These are phyloP conservation scores for Monochamus alternatus DNA, from an alignment of 2,888 invertebrate genomes.

Conservation along the genomic window DNA sequence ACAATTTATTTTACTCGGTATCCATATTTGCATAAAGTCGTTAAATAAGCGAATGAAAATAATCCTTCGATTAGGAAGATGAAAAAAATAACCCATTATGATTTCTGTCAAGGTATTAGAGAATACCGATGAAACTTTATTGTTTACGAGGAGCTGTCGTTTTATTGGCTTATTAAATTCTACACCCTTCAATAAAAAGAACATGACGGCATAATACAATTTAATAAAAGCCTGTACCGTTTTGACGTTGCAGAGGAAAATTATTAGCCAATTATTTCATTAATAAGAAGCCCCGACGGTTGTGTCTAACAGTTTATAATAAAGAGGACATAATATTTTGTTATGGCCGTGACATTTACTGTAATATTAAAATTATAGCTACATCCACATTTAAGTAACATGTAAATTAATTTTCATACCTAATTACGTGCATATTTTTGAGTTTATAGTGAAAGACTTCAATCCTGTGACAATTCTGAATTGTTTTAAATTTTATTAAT, in stretches of 20 bases:
- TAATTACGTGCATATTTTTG: neutral
- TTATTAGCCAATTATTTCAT: constrained; percentile 36
- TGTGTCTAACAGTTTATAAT: constrained; percentile 5
- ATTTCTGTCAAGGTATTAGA: constrained; percentile 27
- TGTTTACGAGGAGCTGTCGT: constrained; percentile 29
- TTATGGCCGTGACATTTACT: constrained; percentile 1
- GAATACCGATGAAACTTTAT: constrained; percentile 30
- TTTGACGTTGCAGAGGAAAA: constrained; percentile 31
- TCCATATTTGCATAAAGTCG: constrained; percentile 4
- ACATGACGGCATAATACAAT: constrained; percentile 33
- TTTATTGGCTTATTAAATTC: constrained; percentile 42
- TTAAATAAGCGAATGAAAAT: constrained; percentile 21
- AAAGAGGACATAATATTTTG: constrained; percentile 9
- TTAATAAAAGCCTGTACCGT: constrained; percentile 31
- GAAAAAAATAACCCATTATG: constrained; percentile 5
- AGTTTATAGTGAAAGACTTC: neutral
- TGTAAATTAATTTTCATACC: neutral
- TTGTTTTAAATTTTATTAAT: no score
- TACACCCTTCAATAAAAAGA: constrained; percentile 37
- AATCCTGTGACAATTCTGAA: no score
- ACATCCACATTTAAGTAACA: neutral
- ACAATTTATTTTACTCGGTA: neutral
- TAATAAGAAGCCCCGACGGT: constrained; percentile 19
- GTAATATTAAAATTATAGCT: neutral
- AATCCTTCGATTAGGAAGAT: constrained; percentile 17